Evolutionary conservation across 2,797 vertebrate species (phyloP).

Genomic region (Ataeniobius toweri): DNA sequence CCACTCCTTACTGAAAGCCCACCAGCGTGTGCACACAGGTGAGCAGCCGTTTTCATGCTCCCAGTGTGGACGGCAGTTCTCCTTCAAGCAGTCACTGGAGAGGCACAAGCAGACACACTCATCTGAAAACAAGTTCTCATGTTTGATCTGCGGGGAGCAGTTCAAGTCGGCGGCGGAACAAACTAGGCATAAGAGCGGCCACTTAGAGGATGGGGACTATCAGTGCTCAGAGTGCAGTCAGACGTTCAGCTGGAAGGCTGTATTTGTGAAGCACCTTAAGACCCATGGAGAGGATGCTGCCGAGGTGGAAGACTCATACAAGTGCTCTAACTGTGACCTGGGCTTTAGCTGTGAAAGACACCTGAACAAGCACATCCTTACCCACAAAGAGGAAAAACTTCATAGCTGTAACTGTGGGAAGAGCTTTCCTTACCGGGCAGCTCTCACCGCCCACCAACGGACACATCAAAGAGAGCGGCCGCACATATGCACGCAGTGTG

Average conservation of each 20-base stretch:
- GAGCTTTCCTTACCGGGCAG: slow-evolving; percentile 73
- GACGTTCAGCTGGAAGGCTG: slow-evolving; percentile 71
- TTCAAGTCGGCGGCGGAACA: slow-evolving; percentile 67
- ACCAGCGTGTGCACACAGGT: slow-evolving; percentile 78
- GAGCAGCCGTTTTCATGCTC: slow-evolving; percentile 79
- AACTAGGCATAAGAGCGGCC: slow-evolving; percentile 55
- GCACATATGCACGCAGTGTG: slow-evolving; percentile 69
- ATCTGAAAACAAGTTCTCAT: slow-evolving; percentile 65
- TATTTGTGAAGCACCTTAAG: slow-evolving; percentile 73
- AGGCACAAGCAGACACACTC: slow-evolving; percentile 79
- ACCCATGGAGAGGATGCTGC: slow-evolving; percentile 44
- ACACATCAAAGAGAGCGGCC: slow-evolving; percentile 73
- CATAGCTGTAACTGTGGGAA: slow-evolving; percentile 78
- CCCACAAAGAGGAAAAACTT: slow-evolving; percentile 61
- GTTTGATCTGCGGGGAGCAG: slow-evolving; percentile 73
- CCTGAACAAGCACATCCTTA: slow-evolving; percentile 66
- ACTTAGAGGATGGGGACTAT: slow-evolving; percentile 67
- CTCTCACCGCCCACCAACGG: slow-evolving; percentile 75
- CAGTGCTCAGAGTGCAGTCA: slow-evolving; percentile 71
- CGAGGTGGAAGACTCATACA: slow-evolving; percentile 25
- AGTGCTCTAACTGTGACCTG: slow-evolving; percentile 66
- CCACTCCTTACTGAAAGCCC: slow-evolving; percentile 74
- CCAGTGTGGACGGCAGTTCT: slow-evolving; percentile 76
- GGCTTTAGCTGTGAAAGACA: slow-evolving; percentile 59
- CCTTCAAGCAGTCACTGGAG: slow-evolving; percentile 81